Evolutionary conservation across 2,113 vertebrate genomes (phyloP).

Genomic region (Spilogale gracilis): DNA sequence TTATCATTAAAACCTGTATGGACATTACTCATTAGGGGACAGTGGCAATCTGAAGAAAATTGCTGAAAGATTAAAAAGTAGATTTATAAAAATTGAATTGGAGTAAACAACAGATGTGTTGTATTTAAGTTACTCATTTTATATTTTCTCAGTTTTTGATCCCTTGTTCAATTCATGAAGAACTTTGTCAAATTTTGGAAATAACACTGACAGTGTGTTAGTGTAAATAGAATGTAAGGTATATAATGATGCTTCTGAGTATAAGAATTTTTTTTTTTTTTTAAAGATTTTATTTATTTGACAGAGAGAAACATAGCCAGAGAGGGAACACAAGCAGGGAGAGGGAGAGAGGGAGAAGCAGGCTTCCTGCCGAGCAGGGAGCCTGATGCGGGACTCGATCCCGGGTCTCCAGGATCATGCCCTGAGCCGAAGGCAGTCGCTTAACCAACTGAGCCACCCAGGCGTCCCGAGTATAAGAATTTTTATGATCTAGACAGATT

Average conservation of each 20-base stretch:
- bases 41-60: background rate
- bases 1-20: background rate
- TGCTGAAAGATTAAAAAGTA: background rate
- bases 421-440: too few relatives aligned
- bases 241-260: background rate
- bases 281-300: too few relatives aligned
- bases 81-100: background rate
- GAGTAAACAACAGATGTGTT: background rate
- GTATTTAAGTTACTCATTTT: slow-evolving; percentile 29
- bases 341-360: too few relatives aligned
- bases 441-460: too few relatives aligned
- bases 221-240: background rate
- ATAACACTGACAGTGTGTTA: background rate
- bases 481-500: background rate
- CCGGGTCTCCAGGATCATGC: too few relatives aligned
- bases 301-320: too few relatives aligned
- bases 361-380: too few relatives aligned
- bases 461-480: background rate
- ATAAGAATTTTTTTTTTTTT: background rate
- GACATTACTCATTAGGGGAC: background rate
- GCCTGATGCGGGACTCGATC: too few relatives aligned
- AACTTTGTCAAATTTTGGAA: slow-evolving; percentile 18
- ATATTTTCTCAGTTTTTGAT: background rate
- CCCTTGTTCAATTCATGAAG: background rate
- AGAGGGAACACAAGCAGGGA: too few relatives aligned